Evolutionary conservation across 2,113 vertebrate species (phyloP), one percentile per base, ranked within the genome.

Genomic region (Cinclus cinclus): DNA sequence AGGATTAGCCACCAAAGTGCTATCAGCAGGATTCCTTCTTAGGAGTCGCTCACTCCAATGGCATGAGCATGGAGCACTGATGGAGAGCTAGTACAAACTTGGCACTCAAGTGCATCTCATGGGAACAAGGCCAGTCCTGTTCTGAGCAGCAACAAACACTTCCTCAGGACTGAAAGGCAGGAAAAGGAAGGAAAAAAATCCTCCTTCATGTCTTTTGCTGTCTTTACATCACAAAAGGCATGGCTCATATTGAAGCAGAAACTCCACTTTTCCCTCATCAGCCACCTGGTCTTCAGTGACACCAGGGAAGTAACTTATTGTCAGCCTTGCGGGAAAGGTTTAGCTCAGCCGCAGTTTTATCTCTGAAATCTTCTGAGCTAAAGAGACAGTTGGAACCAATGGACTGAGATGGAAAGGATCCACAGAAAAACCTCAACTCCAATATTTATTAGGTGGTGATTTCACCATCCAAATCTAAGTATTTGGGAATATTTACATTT

Each of bases 1-100:
- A 91, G 62, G 39, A 78, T 70, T 31, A 77, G 85, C 46, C 59
- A 74, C 68, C 55, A 46, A 67, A 84, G 69, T 6, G 9, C 77
- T 75, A 83, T 81, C 95, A 95, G 88, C 22, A 75, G 92, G 74
- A 87, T 75, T 94, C 83, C 28, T 93, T 70, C 92, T 71, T 88
- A 86, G 88, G 71, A 81, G 64, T 14, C 41, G 3, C 73, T 83
- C 52, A 67, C 73, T 71, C 37, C 50, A 63, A 84, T 52, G 65
- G 73, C 88, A 87, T 9, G 41, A 93, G 83, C 76, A 84, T 0
- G 2, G 68, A 87, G 90, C 62, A 73, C 77, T 52, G 90, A 90
- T 83, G 80, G 93, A 65, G 76, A 89, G 76, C 64, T 75, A 75
- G 86, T 62, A 86, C 76, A 87, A 68, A 89, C 86, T 53, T 92